Evolutionary conservation across 2,113 vertebrate species (phyloP).

Genomic region (Salvelinus sp.): DNA sequence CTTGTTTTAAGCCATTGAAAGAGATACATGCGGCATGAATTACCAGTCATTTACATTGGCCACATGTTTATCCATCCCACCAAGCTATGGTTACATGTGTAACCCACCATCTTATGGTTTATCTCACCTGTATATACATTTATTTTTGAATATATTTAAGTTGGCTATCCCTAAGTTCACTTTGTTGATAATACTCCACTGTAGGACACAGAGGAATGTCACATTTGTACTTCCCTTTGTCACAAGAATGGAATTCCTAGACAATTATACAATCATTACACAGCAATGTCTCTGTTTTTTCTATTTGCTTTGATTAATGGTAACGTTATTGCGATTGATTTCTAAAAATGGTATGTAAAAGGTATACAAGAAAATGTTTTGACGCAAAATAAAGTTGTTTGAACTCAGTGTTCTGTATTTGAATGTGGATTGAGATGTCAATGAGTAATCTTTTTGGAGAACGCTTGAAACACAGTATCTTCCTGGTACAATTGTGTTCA

Average conservation of each 20-base stretch:
- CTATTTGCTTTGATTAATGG: conserved; percentile 60
- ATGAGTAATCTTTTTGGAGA: conserved; percentile 42
- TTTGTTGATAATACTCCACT: conserved; percentile 47
- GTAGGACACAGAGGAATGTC: conserved; percentile 42
- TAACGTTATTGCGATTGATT: conserved; percentile 66
- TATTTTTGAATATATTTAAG: conserved; percentile 59
- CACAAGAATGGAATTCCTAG: conserved; percentile 32
- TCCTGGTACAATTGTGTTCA: conserved; percentile 61
- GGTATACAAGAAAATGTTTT: conserved; percentile 65
- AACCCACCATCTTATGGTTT: conserved; percentile 20
- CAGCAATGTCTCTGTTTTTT: conserved; percentile 48
- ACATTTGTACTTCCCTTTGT: conserved; percentile 53
- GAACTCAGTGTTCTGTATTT: conserved; percentile 73
- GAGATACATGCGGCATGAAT: conserved; percentile 27
- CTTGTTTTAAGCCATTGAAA: conserved; percentile 21
- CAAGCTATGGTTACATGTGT: conserved; percentile 35
- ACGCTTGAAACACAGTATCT: conserved; percentile 50
- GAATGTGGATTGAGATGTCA: conserved; percentile 64
- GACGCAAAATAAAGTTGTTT: conserved; percentile 73
- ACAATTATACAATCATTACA: conserved; percentile 45
- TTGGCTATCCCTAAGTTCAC: conserved; percentile 43
- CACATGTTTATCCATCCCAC: neutral
- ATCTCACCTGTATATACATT: conserved; percentile 52
- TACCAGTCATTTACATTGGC: conserved; percentile 7
- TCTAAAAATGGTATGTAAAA: conserved; percentile 65